Percentiles rank a stretch among this genome's conserved stretches.
Conservation (phyloP, 2,797 vertebrate species). For the Ptychadena robeensis region DNA sequence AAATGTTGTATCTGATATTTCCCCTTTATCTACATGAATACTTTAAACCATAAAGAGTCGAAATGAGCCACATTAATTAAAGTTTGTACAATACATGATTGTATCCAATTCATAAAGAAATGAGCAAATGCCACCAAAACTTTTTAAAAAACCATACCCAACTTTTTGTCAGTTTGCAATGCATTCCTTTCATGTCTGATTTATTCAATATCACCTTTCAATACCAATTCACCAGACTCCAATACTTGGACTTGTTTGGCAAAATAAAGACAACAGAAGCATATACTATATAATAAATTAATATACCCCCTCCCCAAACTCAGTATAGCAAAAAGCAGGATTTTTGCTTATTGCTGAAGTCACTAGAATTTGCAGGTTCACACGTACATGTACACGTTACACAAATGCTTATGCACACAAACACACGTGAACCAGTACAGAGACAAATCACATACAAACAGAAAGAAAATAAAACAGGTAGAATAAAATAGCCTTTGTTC, state of each 20-base stretch:
- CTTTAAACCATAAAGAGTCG: background rate
- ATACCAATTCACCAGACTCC: constrained; percentile 55
- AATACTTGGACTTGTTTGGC: constrained; percentile 63
- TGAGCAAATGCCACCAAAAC: constrained; percentile 5
- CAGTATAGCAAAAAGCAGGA: constrained; percentile 75
- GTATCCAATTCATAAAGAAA: background rate
- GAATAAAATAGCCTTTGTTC: constrained; percentile 80
- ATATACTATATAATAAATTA: constrained; percentile 58
- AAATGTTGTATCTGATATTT: background rate
- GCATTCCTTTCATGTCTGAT: constrained; percentile 6
- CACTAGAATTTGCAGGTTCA: constrained; percentile 53
- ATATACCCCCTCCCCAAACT: constrained; percentile 54
- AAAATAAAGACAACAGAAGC: constrained; percentile 69
- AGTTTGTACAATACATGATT: background rate
- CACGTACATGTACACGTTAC: constrained; percentile 64
- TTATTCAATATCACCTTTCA: constrained; percentile 32
- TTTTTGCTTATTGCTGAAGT: constrained; percentile 73
- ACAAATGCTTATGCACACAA: constrained; percentile 52
- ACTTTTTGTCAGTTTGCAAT: constrained; percentile 15
- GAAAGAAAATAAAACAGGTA: constrained; percentile 75
- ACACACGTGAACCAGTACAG: constrained; percentile 47
- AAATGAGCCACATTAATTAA: background rate
- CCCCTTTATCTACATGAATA: background rate
- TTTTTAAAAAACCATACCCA: constrained; percentile 3
- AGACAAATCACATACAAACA: constrained; percentile 52